Conservation (phyloP, 2,113 vertebrate genomes). For the Raja brachyura region DNA sequence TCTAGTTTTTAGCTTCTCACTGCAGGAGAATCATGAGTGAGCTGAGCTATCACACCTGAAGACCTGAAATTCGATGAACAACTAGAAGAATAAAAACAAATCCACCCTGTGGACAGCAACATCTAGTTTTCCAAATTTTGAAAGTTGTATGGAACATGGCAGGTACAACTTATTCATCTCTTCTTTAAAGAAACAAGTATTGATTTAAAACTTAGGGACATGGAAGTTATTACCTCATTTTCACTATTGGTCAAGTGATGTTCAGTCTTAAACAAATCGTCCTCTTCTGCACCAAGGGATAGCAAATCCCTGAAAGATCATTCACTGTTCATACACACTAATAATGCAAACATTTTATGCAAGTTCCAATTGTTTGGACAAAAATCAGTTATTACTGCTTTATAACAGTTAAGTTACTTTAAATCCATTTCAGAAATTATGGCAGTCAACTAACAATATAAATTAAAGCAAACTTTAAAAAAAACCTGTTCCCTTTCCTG, state of each 20-base stretch:
- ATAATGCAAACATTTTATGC: background rate
- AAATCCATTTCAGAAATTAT: background rate
- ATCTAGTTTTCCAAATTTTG: background rate
- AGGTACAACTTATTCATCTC: background rate
- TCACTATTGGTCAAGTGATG: conserved; percentile 57
- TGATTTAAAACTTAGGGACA: background rate
- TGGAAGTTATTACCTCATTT: conserved; percentile 54
- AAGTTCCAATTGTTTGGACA: background rate
- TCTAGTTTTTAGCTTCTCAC: background rate
- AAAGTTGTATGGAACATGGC: background rate
- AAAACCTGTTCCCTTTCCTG: background rate
- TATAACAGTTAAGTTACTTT: background rate
- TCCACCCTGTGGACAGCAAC: background rate
- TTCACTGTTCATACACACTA: background rate
- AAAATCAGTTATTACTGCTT: background rate
- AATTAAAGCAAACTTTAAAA: background rate
- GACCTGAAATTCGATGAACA: background rate
- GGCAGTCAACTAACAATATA: background rate
- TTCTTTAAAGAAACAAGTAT: background rate
- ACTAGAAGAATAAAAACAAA: background rate
- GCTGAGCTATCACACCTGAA: background rate
- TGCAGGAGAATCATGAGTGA: background rate
- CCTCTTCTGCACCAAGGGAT: conserved; percentile 43
- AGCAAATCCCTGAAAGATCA: background rate
- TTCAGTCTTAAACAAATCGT: conserved; percentile 47